Evolutionary conservation across 2,113 vertebrate species (phyloP).

Genomic region (Heterocephalus glaber): DNA sequence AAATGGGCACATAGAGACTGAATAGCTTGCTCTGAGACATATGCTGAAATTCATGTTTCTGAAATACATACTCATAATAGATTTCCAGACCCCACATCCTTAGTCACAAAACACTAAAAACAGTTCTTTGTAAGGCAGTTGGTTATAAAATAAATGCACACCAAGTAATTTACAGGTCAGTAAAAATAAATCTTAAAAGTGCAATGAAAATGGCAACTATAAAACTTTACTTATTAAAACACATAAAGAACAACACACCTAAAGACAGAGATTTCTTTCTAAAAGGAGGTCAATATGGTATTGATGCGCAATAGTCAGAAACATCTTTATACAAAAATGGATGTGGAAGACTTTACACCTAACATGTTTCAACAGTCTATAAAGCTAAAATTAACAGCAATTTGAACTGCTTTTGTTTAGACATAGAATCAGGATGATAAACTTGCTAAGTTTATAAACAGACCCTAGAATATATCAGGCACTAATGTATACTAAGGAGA

Average conservation of each 20-base stretch:
- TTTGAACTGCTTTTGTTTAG: conserved; percentile 13
- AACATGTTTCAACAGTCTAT: conserved; percentile 23
- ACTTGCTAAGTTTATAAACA: conserved; percentile 20
- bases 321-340: neutral
- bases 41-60: neutral
- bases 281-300: neutral
- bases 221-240: conserved; percentile 34
- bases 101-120: conserved; percentile 3
- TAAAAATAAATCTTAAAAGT: conserved; percentile 47
- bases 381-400: neutral
- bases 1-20: neutral
- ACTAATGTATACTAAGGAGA: neutral
- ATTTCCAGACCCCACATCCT: neutral
- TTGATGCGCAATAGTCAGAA: conserved; percentile 13
- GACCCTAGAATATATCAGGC: neutral
- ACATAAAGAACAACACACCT: neutral
- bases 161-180: neutral
- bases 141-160: neutral
- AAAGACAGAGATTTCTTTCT: neutral
- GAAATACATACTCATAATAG: neutral
- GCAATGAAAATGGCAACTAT: conserved; percentile 10
- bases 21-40: neutral
- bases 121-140: neutral
- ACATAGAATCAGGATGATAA: conserved; percentile 11
- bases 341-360: conserved; percentile 30